Percentiles rank a stretch among this genome's conserved stretches.
These are phyloP conservation scores for Caenorhabditis doughertyi DNA, from an alignment of 2,888 invertebrate species.

Conservation along the genomic window DNA sequence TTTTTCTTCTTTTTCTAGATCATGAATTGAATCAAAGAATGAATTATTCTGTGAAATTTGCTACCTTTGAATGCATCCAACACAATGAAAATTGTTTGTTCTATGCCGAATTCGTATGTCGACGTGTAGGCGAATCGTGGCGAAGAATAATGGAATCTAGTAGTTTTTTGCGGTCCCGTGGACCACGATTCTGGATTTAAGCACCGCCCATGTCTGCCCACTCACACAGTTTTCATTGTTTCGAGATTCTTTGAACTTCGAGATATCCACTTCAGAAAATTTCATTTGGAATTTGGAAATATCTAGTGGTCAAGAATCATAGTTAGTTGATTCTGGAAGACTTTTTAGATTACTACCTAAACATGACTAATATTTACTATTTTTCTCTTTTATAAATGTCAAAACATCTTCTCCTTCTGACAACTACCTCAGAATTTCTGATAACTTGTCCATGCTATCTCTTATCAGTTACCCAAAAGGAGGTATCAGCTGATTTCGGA, in stretches of 20 bases:
- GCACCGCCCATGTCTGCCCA: slow-evolving; percentile 45
- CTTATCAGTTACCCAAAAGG: not conserved
- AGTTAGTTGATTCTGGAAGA: not conserved
- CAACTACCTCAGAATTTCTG: slow-evolving; percentile 45
- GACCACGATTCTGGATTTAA: slow-evolving; percentile 6
- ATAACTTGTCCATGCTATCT: slow-evolving; percentile 1
- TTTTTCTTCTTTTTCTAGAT: slow-evolving; percentile 32
- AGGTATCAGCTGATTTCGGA: slow-evolving; percentile 40
- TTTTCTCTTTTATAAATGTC: not conserved
- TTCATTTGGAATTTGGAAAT: not conserved
- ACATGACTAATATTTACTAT: slow-evolving; percentile 17
- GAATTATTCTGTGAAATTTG: slow-evolving; percentile 54
- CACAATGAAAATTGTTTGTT: slow-evolving; percentile 45
- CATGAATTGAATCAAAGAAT: slow-evolving; percentile 46
- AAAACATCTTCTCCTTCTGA: slow-evolving; percentile 15
- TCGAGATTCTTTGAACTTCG: slow-evolving; percentile 17
- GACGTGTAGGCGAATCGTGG: slow-evolving; percentile 46
- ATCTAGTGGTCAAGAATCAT: not conserved
- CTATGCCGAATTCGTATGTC: slow-evolving; percentile 32
- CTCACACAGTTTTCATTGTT: slow-evolving; percentile 35
- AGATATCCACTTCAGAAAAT: not conserved
- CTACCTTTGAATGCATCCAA: slow-evolving; percentile 42
- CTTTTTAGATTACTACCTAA: not conserved
- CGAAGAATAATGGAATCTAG: slow-evolving; percentile 33
- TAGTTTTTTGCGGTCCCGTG: slow-evolving; percentile 19